A percentile compares a stretch with the other conserved stretches of the same genome.
phyloP scores from a whole-genome alignment of 2,888 invertebrate species.

The Tinea trinotella region DNA sequence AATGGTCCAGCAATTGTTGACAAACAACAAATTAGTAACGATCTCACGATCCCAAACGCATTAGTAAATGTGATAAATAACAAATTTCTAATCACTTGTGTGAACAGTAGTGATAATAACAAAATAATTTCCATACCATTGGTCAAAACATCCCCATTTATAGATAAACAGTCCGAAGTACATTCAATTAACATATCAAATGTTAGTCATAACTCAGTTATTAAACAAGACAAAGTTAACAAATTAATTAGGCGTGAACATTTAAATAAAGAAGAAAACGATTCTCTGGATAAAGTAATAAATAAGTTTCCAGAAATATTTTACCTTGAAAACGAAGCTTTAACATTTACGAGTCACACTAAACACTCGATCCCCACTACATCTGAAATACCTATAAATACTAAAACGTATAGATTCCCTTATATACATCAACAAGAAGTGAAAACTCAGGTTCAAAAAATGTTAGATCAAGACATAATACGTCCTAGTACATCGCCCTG shows the following conservation, averaged over 20 bases:
- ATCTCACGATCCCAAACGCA: conserved; percentile 27
- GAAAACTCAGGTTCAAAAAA: no score
- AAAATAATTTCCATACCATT: not conserved
- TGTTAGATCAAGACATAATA: no score
- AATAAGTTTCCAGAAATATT: conserved; percentile 6
- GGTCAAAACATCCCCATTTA: not conserved
- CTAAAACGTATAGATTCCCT: no score
- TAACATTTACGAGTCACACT: conserved; percentile 21
- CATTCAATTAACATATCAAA: not conserved
- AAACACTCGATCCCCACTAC: conserved; percentile 24
- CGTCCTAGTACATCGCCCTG: no score
- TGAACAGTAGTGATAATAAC: conserved; percentile 24
- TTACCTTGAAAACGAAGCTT: conserved; percentile 10
- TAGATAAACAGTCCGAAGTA: not conserved
- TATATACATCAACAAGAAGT: conserved; percentile 25
- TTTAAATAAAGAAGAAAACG: conserved; percentile 14
- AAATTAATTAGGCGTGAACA: conserved; percentile 4
- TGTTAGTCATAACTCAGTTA: not conserved
- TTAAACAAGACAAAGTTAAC: not conserved
- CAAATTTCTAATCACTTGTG: conserved; percentile 25
- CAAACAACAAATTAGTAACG: no score
- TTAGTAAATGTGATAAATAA: conserved; percentile 25
- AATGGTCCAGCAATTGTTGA: conserved; percentile 26
- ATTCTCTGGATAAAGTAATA: conserved; percentile 2
- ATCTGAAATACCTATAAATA: conserved; percentile 23